Evolutionary conservation across 2,888 invertebrate species (phyloP).

Genomic region (Cetonia aurata): DNA sequence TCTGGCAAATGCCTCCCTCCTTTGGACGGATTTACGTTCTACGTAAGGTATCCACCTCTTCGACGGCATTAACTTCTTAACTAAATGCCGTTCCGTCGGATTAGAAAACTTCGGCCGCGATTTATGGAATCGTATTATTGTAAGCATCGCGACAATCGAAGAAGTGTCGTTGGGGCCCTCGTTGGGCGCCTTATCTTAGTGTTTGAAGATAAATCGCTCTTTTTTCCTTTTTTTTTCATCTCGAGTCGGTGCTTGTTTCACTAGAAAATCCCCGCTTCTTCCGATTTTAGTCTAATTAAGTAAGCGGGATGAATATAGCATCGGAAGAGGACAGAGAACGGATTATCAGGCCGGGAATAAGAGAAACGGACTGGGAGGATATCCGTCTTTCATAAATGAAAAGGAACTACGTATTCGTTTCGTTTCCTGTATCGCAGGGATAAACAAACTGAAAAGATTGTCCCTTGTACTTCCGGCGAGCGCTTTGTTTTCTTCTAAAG

Average conservation of each 20-base stretch:
- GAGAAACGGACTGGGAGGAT: too few species aligned
- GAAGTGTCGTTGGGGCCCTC: slow-evolving; percentile 18
- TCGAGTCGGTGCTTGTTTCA: too few species aligned
- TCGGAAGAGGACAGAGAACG: too few species aligned
- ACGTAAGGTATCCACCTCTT: slow-evolving; percentile 19
- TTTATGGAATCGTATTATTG: slow-evolving; percentile 41
- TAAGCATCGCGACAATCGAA: slow-evolving; percentile 22
- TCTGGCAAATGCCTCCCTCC: slow-evolving; percentile 34
- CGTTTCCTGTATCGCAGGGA: too few species aligned
- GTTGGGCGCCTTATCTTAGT: slow-evolving; percentile 25
- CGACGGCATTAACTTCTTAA: slow-evolving; percentile 41
- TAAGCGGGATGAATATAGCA: neutral
- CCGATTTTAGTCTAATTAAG: slow-evolving; percentile 15
- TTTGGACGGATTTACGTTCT: slow-evolving; percentile 38
- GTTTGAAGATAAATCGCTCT: slow-evolving; percentile 28
- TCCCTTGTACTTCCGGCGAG: too few species aligned
- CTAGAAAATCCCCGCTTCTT: neutral
- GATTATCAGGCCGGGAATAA: too few species aligned
- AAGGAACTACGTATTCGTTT: too few species aligned
- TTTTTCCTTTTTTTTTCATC: slow-evolving; percentile 4
- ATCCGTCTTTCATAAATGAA: too few species aligned
- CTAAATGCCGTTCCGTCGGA: slow-evolving; percentile 39
- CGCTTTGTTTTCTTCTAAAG: too few species aligned
- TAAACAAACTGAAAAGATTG: too few species aligned
- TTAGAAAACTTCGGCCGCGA: slow-evolving; percentile 36